Evolutionary conservation across 1,140 invertebrate genomes (phyloP).

Genomic region (Trachymyrmex septentrionalis): DNA sequence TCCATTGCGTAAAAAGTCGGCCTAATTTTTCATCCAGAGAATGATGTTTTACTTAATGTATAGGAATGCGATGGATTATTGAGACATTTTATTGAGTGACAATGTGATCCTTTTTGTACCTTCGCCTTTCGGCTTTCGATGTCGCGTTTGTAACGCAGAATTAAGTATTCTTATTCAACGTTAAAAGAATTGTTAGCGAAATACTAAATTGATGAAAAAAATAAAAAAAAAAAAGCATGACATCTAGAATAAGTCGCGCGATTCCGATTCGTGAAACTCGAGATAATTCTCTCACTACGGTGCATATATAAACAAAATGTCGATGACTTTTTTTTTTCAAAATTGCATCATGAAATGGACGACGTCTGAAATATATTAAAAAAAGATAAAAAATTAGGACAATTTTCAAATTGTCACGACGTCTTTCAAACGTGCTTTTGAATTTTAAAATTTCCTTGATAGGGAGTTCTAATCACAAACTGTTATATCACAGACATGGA

Average conservation of each 20-base stretch:
- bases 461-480: conserved; percentile 33
- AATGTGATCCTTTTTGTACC: conserved; percentile 30
- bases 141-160: conserved; percentile 14
- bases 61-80: conserved; percentile 17
- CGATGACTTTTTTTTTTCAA: not conserved
- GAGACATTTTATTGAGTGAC: conserved; percentile 30
- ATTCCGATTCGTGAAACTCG: conserved; percentile 14
- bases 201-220: conserved; percentile 26
- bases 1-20: conserved; percentile 49
- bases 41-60: conserved; percentile 40
- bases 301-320: not conserved
- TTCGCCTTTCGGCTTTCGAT: conserved; percentile 46
- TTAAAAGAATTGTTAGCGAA: conserved; percentile 28
- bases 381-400: not conserved
- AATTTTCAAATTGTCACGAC: not conserved
- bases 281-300: conserved; percentile 5
- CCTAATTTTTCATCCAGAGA: conserved; percentile 58
- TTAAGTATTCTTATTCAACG: conserved; percentile 49
- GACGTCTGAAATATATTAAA: not conserved
- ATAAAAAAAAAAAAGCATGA: conserved; percentile 47
- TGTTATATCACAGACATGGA: not conserved
- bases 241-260: conserved; percentile 45
- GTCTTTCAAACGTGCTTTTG: not conserved
- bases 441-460: not conserved
- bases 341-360: not conserved